Percentiles rank a stretch among this genome's conserved stretches.
Evolutionary conservation across 1,140 invertebrate genomes (phyloP).

Genomic region (Olivierus martensii): DNA sequence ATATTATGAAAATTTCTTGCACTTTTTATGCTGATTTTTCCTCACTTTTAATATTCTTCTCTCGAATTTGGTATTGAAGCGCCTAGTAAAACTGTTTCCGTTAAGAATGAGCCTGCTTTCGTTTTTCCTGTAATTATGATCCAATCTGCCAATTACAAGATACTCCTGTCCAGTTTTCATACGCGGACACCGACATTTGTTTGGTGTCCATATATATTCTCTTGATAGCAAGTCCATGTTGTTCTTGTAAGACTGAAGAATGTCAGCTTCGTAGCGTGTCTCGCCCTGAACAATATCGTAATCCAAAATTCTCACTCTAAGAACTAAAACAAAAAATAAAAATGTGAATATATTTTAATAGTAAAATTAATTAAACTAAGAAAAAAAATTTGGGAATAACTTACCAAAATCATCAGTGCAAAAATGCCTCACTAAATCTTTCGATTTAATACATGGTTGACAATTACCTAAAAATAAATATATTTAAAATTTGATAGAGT

Average conservation of each 20-base stretch:
- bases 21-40: slow-evolving; percentile 18
- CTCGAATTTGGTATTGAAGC: slow-evolving; percentile 15
- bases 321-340: slow-evolving; percentile 12
- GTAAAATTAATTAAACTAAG: too few relatives aligned
- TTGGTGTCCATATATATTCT: slow-evolving; percentile 20
- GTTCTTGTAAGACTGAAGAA: slow-evolving; percentile 21
- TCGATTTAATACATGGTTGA: slow-evolving; percentile 12
- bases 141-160: slow-evolving; percentile 18
- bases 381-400: not conserved
- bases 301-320: slow-evolving; percentile 12
- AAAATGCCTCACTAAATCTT: slow-evolving; percentile 18
- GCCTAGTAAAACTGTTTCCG: slow-evolving; percentile 15
- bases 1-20: slow-evolving; percentile 14
- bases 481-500: not conserved
- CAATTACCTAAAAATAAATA: slow-evolving; percentile 7
- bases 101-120: slow-evolving; percentile 18
- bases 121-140: slow-evolving; percentile 16
- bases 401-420: slow-evolving; percentile 22
- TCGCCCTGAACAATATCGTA: slow-evolving; percentile 19
- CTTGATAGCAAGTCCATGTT: slow-evolving; percentile 14
- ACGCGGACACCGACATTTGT: slow-evolving; percentile 14
- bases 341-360: too few relatives aligned
- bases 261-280: slow-evolving; percentile 20
- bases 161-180: slow-evolving; percentile 18
- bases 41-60: slow-evolving; percentile 17